Evolutionary conservation across 2,113 vertebrate genomes (phyloP).

Genomic region (Labrus mixtus): DNA sequence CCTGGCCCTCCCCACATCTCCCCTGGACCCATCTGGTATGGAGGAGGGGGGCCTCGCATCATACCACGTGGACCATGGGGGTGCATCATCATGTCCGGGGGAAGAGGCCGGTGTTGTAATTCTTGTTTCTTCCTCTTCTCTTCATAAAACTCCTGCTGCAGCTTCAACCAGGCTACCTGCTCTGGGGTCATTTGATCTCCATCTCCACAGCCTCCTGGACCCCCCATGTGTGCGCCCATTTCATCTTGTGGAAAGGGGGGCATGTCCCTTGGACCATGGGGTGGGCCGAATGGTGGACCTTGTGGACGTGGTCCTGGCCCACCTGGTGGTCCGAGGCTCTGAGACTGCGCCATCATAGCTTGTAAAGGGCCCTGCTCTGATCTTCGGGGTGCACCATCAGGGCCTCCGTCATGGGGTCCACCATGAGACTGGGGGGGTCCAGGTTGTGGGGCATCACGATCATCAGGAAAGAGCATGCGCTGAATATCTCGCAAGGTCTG

Average conservation of each 20-base stretch:
- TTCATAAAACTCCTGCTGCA: conserved; percentile 98
- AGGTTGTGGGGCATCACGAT: conserved; percentile 86
- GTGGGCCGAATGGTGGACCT: conserved; percentile 91
- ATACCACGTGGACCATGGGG: conserved; percentile 93
- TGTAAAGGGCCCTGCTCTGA: conserved; percentile 94
- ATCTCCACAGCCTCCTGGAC: conserved; percentile 87
- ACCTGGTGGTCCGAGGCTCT: conserved; percentile 92
- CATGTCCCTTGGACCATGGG: conserved; percentile 93
- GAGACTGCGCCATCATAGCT: conserved; percentile 98
- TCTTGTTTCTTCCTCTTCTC: conserved; percentile 98
- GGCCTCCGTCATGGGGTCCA: conserved; percentile 84
- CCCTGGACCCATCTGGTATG: conserved; percentile 94
- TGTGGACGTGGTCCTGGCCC: conserved; percentile 92
- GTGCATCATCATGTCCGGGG: conserved; percentile 96
- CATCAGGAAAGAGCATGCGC: conserved; percentile 98
- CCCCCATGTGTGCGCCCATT: conserved; percentile 88
- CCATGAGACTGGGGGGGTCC: conserved; percentile 83
- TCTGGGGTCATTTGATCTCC: conserved; percentile 98
- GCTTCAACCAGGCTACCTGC: conserved; percentile 97
- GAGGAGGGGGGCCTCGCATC: conserved; percentile 94
- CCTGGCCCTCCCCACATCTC: conserved; percentile 92
- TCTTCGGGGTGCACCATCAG: conserved; percentile 85
- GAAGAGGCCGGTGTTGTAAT: conserved; percentile 94
- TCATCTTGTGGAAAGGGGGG: conserved; percentile 94
- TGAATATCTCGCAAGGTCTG: conserved; percentile 98